These are phyloP conservation scores for Myiagra hebetior DNA, from an alignment of 2,113 vertebrate species.

Conservation along the genomic window DNA sequence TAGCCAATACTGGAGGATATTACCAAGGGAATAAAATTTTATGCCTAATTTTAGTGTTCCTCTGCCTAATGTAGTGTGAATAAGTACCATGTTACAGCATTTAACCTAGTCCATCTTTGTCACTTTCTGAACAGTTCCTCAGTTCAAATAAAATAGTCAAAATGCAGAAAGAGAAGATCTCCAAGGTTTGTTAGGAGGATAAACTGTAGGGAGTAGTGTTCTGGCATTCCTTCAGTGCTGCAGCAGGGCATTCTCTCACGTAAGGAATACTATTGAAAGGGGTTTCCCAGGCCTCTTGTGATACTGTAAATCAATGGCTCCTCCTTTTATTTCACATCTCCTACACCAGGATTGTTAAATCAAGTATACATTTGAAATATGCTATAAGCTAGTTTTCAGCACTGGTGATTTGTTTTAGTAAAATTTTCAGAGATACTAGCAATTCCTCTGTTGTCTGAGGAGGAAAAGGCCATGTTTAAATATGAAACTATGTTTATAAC, in stretches of 20 bases:
- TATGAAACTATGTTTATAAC: not conserved
- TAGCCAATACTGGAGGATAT: slow-evolving; percentile 42
- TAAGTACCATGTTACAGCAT: slow-evolving; percentile 55
- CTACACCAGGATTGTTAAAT: not conserved
- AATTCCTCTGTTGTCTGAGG: not conserved
- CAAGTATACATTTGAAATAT: not conserved
- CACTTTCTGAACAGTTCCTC: not conserved
- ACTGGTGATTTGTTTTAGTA: not conserved
- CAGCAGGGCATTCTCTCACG: not conserved
- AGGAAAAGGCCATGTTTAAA: not conserved
- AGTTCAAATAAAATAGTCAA: not conserved
- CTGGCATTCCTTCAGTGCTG: not conserved
- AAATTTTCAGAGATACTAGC: not conserved
- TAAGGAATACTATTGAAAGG: not conserved
- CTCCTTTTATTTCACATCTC: slow-evolving; percentile 18
- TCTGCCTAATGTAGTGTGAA: slow-evolving; percentile 66
- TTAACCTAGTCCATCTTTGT: slow-evolving; percentile 56
- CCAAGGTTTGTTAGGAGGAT: not conserved
- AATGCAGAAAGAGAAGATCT: not conserved
- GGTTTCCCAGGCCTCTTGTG: not conserved
- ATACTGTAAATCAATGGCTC: not conserved
- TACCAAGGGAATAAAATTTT: slow-evolving; percentile 68
- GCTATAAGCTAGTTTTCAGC: not conserved
- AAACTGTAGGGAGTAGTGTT: not conserved
- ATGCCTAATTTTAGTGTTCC: slow-evolving; percentile 66